Percentiles rank a stretch among this genome's conserved stretches.
Conservation (phyloP, 1,140 invertebrate species). For the Temnothorax nylanderi region DNA sequence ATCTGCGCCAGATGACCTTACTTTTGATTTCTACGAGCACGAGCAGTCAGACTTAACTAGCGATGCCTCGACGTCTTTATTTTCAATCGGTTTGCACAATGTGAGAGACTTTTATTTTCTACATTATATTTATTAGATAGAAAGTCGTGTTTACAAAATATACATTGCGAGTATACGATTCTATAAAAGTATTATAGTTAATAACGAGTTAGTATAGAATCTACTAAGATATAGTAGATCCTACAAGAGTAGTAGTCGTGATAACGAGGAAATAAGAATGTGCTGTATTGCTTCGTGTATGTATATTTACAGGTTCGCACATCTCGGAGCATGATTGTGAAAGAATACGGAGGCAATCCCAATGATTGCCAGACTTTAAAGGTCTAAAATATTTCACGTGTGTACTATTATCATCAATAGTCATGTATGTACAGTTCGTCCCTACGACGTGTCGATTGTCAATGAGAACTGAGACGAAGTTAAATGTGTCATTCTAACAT, state of each 20-base stretch:
- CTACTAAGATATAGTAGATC: conserved; percentile 9
- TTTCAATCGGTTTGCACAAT: neutral
- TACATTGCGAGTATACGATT: conserved; percentile 42
- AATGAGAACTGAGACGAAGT: neutral
- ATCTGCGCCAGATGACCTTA: too few relatives aligned
- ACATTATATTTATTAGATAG: conserved; percentile 47
- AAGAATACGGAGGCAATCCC: neutral
- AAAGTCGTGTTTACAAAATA: conserved; percentile 61
- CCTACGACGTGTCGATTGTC: neutral
- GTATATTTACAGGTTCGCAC: conserved; percentile 17
- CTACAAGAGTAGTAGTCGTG: neutral
- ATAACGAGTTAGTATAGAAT: neutral
- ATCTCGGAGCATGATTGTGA: neutral
- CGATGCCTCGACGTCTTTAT: too few relatives aligned
- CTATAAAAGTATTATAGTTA: neutral
- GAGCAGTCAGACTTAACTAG: too few relatives aligned
- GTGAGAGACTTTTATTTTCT: neutral
- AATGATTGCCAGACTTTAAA: neutral
- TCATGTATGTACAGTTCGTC: neutral
- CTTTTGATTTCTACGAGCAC: too few relatives aligned
- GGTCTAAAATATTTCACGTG: neutral
- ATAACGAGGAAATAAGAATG: neutral
- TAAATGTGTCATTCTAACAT: neutral
- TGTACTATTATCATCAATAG: neutral
- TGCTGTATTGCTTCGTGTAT: conserved; percentile 17